These are phyloP conservation scores for Leptothorax acervorum DNA, from an alignment of 2,888 invertebrate species.

Conservation along the genomic window DNA sequence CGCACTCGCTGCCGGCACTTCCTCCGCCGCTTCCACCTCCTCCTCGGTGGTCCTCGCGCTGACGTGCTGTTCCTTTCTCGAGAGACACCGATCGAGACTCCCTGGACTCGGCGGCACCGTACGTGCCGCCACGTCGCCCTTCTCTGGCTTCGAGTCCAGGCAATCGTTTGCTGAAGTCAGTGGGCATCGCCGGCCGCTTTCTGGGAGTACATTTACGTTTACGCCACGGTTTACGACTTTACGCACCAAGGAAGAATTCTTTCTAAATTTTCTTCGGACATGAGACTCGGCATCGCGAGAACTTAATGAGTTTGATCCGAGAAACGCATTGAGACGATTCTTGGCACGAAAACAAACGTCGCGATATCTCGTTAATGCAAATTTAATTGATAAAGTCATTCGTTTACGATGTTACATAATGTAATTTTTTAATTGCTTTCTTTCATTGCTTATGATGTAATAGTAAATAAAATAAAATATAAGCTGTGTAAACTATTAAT, in stretches of 20 bases:
- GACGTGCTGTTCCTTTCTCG: constrained; percentile 60
- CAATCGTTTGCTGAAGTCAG: constrained; percentile 81
- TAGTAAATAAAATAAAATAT: background rate
- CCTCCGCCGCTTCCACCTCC: constrained; percentile 35
- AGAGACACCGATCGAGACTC: constrained; percentile 71
- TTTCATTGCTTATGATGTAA: background rate
- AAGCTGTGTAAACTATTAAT: background rate
- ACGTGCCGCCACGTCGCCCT: constrained; percentile 61
- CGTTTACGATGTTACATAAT: background rate
- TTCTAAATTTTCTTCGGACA: background rate
- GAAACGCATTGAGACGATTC: background rate
- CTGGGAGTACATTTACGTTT: constrained; percentile 78
- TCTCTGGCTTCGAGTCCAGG: constrained; percentile 78
- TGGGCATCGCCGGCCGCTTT: constrained; percentile 82
- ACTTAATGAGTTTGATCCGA: background rate
- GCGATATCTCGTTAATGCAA: background rate
- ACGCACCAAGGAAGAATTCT: background rate
- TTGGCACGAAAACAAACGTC: background rate
- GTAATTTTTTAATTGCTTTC: background rate
- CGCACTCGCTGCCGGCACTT: constrained; percentile 62
- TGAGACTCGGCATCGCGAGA: background rate
- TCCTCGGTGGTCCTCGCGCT: constrained; percentile 58
- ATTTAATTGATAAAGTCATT: constrained; percentile 23
- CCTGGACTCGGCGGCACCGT: constrained; percentile 65
- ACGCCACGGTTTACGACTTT: constrained; percentile 12